Evolutionary conservation across 1,140 invertebrate species (phyloP).

Genomic region (Phymastichus coffea): DNA sequence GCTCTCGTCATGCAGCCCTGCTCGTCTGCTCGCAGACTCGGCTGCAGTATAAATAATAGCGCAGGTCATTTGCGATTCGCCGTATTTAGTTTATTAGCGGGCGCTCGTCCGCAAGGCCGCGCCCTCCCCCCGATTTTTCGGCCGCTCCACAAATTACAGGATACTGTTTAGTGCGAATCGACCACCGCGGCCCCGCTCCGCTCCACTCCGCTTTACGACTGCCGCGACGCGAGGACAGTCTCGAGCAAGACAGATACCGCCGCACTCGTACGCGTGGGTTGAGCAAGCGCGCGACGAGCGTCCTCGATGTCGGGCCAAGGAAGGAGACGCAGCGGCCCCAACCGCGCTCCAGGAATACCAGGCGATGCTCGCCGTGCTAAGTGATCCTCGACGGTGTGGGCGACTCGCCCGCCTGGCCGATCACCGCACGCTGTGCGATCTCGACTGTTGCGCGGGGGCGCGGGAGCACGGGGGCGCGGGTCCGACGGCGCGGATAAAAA

Average conservation of each 20-base stretch:
- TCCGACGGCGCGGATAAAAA: neutral
- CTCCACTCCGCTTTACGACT: too few relatives aligned
- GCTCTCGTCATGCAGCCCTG: constrained; percentile 39
- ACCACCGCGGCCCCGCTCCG: constrained; percentile 26
- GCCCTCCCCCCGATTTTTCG: constrained; percentile 43
- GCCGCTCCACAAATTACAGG: constrained; percentile 40
- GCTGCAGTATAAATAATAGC: constrained; percentile 54
- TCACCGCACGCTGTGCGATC: too few relatives aligned
- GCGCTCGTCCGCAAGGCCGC: constrained; percentile 1
- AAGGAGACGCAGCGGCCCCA: too few relatives aligned
- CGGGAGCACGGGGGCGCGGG: neutral
- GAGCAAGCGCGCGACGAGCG: too few relatives aligned
- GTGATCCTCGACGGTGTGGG: too few relatives aligned
- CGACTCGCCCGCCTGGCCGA: too few relatives aligned
- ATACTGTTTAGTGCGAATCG: constrained; percentile 45
- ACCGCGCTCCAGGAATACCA: too few relatives aligned
- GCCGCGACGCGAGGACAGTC: constrained; percentile 8
- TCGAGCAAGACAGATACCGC: too few relatives aligned
- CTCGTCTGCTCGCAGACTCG: too few relatives aligned
- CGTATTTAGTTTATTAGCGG: constrained; percentile 53
- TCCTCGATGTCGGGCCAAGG: too few relatives aligned
- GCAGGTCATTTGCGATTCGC: constrained; percentile 50
- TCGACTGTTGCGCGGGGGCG: neutral
- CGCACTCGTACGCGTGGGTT: too few relatives aligned
- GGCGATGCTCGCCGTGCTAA: too few relatives aligned